Base-by-base conservation (phyloP, 1,140 invertebrate species). In the Drosophila oshimai region DNA sequence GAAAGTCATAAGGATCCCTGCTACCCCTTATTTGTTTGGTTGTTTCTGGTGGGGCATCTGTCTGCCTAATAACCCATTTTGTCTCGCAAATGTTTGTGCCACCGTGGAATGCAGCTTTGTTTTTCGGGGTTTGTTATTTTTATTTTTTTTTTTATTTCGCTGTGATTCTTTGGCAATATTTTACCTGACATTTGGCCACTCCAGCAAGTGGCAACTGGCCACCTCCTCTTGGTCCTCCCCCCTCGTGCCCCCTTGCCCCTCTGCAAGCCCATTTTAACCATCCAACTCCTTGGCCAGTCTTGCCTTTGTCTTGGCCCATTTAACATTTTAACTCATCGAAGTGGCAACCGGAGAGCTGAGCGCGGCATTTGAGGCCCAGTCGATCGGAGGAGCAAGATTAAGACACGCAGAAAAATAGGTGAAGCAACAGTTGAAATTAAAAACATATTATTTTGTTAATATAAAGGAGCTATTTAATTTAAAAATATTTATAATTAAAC, bases 281-380 rank as follows among this genome's bases (percentile, higher is more conserved):
- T 53, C 33, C 54, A 44, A 17, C 50, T 45, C 39, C 53, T 26
- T 41, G 36, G 57, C 47, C 34, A 12, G 47, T 39, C 33, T 36
- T 24, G 54, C 36, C 45, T 68, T 46, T 50, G 69, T 74, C 41
- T 69, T 79, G 76, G 70, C 76, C 76, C 76, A 74, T 79, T 79
- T 79, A 79, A 79, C 64, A 77, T 72, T 78, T 77, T 72, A 74
- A 60, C 51, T 45, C 64, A 74, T 70, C 75, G 62, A 53, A 68
- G 61, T 67, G 33, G 55, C 28, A 29, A 20, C 31, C 28, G 24
- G 7, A n/a, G 10, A 24, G 33, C 15, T 34, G 17, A n/a, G 45
- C 5, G 42, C 60, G 13, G 41, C 39, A 50, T 72, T 72, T 50
- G 33, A 20, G 68, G 53, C 49, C 53, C 47, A 58, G 39, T 39